Conservation (phyloP, 2,888 invertebrate species). For the Scotopteryx bipunctaria region DNA sequence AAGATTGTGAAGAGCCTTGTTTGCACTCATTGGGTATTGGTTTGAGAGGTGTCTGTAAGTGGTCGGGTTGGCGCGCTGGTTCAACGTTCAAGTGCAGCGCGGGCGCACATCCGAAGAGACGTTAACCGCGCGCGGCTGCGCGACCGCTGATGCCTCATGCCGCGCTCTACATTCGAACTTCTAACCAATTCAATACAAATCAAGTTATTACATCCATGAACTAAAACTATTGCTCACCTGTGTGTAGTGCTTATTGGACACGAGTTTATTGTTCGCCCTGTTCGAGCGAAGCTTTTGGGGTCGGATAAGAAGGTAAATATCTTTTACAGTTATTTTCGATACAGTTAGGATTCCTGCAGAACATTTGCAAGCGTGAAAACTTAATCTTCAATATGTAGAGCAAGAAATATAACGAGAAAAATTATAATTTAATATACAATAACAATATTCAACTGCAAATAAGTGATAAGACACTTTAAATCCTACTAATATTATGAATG, state of each 20-base stretch:
- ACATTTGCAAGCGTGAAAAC: conserved; percentile 22
- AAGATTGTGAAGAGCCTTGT: conserved; percentile 45
- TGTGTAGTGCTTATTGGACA: conserved; percentile 62
- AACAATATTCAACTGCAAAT: too few species aligned
- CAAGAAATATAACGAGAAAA: conserved; percentile 1
- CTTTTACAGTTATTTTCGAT: conserved; percentile 52
- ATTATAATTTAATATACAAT: too few species aligned
- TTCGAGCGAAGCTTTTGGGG: conserved; percentile 52
- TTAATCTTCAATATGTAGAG: conserved; percentile 7
- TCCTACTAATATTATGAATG: too few species aligned
- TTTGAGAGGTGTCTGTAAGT: conserved; percentile 38
- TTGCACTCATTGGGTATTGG: conserved; percentile 27
- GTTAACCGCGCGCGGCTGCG: conserved; percentile 61
- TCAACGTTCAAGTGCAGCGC: conserved; percentile 78
- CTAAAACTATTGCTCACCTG: conserved; percentile 33
- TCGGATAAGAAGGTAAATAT: conserved; percentile 63
- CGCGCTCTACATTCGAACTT: conserved; percentile 55
- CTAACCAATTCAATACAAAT: conserved; percentile 44
- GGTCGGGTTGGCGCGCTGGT: conserved; percentile 66
- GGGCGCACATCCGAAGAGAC: conserved; percentile 68
- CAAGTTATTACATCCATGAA: conserved; percentile 5
- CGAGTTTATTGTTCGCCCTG: conserved; percentile 45
- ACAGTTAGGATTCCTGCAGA: conserved; percentile 43
- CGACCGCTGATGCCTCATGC: conserved; percentile 47
- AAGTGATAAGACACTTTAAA: too few species aligned